phyloP scores from a whole-genome alignment of 2,113 vertebrate genomes.

The Ciconia maguari region DNA sequence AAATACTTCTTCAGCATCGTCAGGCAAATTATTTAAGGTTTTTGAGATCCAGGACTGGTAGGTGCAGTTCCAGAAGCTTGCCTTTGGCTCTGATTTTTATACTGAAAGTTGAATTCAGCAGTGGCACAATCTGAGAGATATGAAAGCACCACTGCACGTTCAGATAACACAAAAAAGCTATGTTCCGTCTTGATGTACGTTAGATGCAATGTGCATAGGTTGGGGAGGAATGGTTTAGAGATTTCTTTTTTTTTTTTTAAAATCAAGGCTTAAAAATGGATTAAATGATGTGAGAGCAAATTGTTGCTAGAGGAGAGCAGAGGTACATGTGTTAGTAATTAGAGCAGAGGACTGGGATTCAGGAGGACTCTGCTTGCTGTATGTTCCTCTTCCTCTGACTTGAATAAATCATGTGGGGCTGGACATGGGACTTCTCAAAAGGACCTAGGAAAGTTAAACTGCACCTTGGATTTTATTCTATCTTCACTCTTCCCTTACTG shows the following conservation, averaged over 20 bases:
- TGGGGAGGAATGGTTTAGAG: not conserved
- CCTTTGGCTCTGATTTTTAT: not conserved
- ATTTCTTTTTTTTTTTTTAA: not conserved
- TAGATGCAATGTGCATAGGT: not conserved
- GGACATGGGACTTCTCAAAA: not conserved
- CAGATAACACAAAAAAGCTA: not conserved
- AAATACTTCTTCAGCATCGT: not conserved
- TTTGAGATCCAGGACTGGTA: not conserved
- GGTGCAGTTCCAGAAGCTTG: not conserved
- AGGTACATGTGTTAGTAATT: not conserved
- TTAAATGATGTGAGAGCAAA: not conserved
- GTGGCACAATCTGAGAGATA: not conserved
- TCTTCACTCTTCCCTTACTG: not conserved
- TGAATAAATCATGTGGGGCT: not conserved
- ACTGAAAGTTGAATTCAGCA: not conserved
- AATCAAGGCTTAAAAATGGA: not conserved
- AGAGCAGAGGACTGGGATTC: not conserved
- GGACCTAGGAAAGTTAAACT: not conserved
- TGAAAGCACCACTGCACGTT: not conserved
- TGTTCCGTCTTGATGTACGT: not conserved
- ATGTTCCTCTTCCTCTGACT: not conserved
- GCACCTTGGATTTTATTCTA: not conserved
- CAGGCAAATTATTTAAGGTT: constrained; percentile 18
- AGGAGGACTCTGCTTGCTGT: not conserved
- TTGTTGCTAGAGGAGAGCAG: not conserved